Evolutionary conservation across 2,797 vertebrate genomes (phyloP).

Genomic region (Manis javanica): DNA sequence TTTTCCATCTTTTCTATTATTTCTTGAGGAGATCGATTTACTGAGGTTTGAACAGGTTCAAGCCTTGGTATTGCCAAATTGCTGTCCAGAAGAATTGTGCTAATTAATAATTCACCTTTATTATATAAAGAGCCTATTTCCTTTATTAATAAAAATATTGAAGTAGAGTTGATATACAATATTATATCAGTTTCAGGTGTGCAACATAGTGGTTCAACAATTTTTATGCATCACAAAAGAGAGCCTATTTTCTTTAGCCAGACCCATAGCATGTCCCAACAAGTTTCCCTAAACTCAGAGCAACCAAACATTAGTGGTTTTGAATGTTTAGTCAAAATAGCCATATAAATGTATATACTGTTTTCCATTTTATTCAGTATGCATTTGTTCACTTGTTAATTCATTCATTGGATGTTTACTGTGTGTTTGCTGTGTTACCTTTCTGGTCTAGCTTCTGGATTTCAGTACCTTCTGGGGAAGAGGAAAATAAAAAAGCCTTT

Average conservation of each 20-base stretch:
- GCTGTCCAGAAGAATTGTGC: not conserved
- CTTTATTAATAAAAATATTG: not conserved
- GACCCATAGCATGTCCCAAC: not conserved
- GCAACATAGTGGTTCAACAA: too few relatives aligned
- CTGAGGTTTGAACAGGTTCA: not conserved
- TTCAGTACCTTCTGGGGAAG: not conserved
- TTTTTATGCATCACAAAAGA: not conserved
- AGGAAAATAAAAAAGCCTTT: not conserved
- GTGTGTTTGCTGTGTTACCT: not conserved
- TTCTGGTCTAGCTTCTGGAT: not conserved
- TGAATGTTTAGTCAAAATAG: not conserved
- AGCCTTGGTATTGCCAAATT: not conserved
- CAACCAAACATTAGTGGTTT: not conserved
- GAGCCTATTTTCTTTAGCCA: not conserved
- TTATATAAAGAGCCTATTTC: not conserved
- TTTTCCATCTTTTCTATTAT: not conserved
- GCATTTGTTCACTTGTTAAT: not conserved
- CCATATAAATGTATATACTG: too few relatives aligned
- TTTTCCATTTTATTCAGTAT: not conserved
- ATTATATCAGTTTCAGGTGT: too few relatives aligned
- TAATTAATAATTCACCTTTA: not conserved
- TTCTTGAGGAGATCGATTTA: not conserved
- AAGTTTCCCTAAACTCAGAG: not conserved
- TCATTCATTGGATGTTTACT: not conserved
- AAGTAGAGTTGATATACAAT: too few relatives aligned